These are phyloP conservation scores for Orchestes rusci DNA, from an alignment of 2,888 invertebrate species.

Conservation along the genomic window DNA sequence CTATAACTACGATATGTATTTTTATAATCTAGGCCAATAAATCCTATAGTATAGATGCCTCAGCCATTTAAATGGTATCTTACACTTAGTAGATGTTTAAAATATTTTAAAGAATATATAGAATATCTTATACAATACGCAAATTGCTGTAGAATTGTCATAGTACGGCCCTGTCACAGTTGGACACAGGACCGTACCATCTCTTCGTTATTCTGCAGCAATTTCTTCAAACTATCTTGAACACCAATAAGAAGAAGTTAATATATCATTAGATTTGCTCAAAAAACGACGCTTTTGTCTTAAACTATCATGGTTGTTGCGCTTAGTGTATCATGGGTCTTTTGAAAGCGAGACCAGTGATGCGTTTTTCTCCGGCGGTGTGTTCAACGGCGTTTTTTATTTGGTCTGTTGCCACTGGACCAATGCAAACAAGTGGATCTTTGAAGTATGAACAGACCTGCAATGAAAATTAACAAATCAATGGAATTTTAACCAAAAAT, in stretches of 20 bases:
- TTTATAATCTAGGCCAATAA: conserved; percentile 37
- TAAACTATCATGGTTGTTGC: no score
- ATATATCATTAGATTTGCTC: no score
- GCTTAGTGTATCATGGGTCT: conserved; percentile 45
- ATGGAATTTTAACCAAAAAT: background rate
- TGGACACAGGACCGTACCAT: no score
- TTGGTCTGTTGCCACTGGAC: conserved; percentile 74
- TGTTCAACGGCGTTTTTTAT: conserved; percentile 64
- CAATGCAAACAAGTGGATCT: conserved; percentile 81
- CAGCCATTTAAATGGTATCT: conserved; percentile 35
- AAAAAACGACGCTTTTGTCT: no score
- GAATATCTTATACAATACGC: conserved; percentile 1
- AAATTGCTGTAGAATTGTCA: no score
- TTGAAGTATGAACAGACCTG: conserved; percentile 88
- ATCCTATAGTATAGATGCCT: conserved; percentile 39
- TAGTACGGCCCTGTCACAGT: no score
- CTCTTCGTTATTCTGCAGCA: no score
- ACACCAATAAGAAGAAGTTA: conserved; percentile 15
- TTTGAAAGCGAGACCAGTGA: conserved; percentile 51
- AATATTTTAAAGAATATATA: conserved; percentile 8
- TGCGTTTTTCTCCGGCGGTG: conserved; percentile 74
- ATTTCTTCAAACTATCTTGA: no score
- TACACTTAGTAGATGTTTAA: no score
- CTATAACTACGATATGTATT: conserved; percentile 14
- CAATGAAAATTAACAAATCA: conserved; percentile 3